These are phyloP conservation scores for Tenebrio molitor DNA, from an alignment of 1,140 invertebrate species.

Conservation along the genomic window DNA sequence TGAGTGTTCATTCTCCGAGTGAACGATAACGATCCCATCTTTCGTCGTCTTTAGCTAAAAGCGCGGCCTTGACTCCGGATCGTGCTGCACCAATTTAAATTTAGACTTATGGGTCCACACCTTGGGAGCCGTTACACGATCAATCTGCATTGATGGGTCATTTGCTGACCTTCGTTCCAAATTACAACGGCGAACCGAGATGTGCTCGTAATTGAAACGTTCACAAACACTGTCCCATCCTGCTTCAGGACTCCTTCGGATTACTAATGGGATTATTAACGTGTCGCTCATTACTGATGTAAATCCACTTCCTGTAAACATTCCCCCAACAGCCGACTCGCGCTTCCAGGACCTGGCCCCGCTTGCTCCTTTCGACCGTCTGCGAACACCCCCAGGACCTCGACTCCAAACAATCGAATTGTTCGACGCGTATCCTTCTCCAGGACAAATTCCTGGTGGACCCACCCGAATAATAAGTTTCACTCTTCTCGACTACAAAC, in stretches of 20 bases:
- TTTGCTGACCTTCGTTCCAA: slow-evolving; percentile 20
- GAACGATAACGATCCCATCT: background rate
- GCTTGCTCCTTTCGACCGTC: too few species aligned
- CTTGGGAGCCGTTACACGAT: slow-evolving; percentile 17
- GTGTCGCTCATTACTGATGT: background rate
- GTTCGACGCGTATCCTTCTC: too few species aligned
- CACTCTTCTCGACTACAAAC: background rate
- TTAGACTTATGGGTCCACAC: slow-evolving; percentile 1
- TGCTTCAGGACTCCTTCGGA: background rate
- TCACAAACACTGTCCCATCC: background rate
- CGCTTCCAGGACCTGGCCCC: too few species aligned
- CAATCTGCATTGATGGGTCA: slow-evolving; percentile 18
- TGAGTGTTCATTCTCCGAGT: too few species aligned
- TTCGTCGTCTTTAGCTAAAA: background rate
- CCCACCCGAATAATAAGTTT: too few species aligned
- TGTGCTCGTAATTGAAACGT: background rate
- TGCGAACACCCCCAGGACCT: too few species aligned
- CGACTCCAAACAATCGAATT: too few species aligned
- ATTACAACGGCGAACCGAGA: too few species aligned
- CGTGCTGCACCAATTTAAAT: slow-evolving; percentile 1
- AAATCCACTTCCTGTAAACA: background rate
- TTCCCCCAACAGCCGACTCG: too few species aligned
- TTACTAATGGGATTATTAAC: background rate
- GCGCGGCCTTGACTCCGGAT: background rate
- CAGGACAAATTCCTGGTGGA: too few species aligned